phyloP scores from a whole-genome alignment of 2,888 invertebrate species.

The Pyrrhopygopsis socrates region DNA sequence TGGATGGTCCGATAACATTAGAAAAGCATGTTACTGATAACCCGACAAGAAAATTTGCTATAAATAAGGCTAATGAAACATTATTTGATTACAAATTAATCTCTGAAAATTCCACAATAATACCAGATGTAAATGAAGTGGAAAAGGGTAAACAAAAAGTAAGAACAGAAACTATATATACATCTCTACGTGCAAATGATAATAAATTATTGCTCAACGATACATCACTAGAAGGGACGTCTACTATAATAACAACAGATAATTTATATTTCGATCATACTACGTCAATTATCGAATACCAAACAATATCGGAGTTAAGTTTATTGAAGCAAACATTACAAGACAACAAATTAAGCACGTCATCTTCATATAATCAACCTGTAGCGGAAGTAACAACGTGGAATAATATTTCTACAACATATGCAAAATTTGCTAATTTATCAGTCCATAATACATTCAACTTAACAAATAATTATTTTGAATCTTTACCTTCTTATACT shows the following conservation, averaged over 20 bases:
- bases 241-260: not conserved
- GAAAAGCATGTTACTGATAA: not conserved
- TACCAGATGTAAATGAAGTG: not conserved
- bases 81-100: not conserved
- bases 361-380: not conserved
- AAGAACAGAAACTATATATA: not conserved
- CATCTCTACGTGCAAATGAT: not conserved
- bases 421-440: not conserved
- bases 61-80: not conserved
- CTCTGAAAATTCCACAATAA: not conserved
- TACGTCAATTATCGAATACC: not conserved
- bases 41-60: not conserved
- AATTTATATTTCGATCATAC: not conserved
- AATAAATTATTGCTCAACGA: not conserved
- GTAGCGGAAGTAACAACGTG: not conserved
- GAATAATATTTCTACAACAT: not conserved
- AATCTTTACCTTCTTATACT: not conserved
- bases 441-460: not conserved
- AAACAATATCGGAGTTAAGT: not conserved
- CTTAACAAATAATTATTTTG: not conserved
- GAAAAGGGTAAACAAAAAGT: not conserved
- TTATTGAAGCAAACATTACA: not conserved
- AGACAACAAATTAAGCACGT: not conserved
- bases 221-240: not conserved
- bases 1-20: not conserved